Conservation (phyloP, 2,113 vertebrate genomes). For the Taxidea taxus region DNA sequence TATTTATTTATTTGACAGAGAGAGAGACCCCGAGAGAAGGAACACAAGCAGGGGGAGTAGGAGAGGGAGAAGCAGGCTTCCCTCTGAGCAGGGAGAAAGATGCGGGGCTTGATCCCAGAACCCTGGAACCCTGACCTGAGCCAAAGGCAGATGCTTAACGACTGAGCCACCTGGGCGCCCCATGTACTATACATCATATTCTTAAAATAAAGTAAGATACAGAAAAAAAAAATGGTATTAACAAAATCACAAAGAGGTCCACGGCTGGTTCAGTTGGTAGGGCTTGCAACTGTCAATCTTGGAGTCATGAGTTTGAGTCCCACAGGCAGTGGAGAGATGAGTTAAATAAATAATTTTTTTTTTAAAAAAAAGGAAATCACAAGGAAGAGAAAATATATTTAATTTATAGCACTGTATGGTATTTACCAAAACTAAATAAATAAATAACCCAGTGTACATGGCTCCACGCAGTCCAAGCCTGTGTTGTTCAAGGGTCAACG, state of each 20-base stretch:
- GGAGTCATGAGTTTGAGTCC: background rate
- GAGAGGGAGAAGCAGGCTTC: no score
- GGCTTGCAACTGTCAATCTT: background rate
- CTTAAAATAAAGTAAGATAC: background rate
- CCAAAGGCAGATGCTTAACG: no score
- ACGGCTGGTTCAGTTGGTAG: background rate
- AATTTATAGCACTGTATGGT: background rate
- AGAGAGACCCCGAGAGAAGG: no score
- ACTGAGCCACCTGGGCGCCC: no score
- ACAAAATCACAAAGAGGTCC: background rate
- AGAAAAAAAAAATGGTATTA: background rate
- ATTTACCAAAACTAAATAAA: background rate
- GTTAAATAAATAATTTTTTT: background rate
- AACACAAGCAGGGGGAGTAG: no score
- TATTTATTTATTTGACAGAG: no score
- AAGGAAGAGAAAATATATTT: background rate
- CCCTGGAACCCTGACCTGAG: no score
- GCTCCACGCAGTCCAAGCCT: background rate
- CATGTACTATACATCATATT: background rate
- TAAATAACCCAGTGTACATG: background rate
- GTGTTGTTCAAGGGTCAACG: background rate
- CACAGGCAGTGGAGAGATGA: background rate
- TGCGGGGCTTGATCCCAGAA: no score
- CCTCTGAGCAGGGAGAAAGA: no score
- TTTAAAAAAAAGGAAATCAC: background rate